Evolutionary conservation across 2,797 vertebrate genomes (phyloP), one percentile per base, ranked within the genome.

Genomic region (Poecilia wingei): DNA sequence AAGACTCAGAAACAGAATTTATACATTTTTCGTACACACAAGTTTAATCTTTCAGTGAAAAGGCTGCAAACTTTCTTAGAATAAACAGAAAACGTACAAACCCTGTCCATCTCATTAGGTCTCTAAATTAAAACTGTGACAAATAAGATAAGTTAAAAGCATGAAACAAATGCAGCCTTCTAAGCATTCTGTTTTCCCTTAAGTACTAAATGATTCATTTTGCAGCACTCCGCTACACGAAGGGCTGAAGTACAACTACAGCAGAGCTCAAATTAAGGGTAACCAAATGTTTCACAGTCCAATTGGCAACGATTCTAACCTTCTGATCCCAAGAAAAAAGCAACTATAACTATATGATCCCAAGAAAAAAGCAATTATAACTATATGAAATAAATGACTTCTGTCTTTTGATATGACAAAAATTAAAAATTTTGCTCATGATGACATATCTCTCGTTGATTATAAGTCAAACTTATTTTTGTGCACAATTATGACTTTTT

Each of bases 131-230:
- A 79, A 75, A 77, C 69, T 49, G 72, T 61, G 13, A 70, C 72
- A 79, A 84, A 71, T 39, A 16, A 78, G 6, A 75, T 72, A 86
- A 75, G 16, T 64, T 64, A 6, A 59, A 74, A 77, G 86, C 55
- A 0, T 49, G 83, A n/a, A 64, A 68, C 53, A 81, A 66, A 57
- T 2, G 41, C 9, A 77, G 71, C 12, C 79, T 78, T 78, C 14
- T 46, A 25, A 80, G 68, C 74, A 77, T 25, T 31, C 41, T n/a
- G 25, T 18, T 46, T 22, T 64, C 59, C 39, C 14, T 76, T 79
- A 53, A 20, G 46, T 64, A 70, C 75, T 79, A 53, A 82, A 88
- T 74, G 16, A 86, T 79, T 88, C 3, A 84, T 82, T 79, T 66
- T 45, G 39, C 20, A 75, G 72, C 77, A 85, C 73, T 73, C 75